Base-by-base conservation (phyloP, 2,797 vertebrate genomes). In the Morus bassanus region DNA sequence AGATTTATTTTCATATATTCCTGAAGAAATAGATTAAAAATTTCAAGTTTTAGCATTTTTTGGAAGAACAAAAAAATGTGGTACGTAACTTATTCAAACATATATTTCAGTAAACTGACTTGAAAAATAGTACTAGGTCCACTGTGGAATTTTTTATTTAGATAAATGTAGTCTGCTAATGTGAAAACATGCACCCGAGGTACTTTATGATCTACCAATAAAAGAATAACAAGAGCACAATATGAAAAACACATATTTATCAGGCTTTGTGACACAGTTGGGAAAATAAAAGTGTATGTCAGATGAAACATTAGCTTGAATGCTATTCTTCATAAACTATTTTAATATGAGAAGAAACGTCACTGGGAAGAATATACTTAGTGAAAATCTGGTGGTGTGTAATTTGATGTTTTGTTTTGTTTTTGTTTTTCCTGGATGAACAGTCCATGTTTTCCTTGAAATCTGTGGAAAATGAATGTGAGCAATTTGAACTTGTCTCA, bases 191-290 rank as follows among this genome's bases (percentile, higher is more conserved):
- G 18, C 11, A 78, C 27, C 2, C 0, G 64, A 24, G 11, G 3
- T 82, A 41, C 37, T 74, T 31, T 54, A 5, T 64, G 6, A 22
- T 83, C 24, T 89, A 39, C 31, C 22, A 77, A 17, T 43, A 73
- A 46, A 54, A 84, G 9, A 59, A 18, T 45, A 80, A 63, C 2
- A 51, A n/a, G 16, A 65, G 3, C n/a, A 33, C 27, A 50, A 7
- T 70, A 53, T n/a, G 37, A 85, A 89, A 61, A 68, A 3, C 10
- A 37, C 16, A 2, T n/a, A 50, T 41, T 59, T 69, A 45, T 33
- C 25, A 70, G 72, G 80, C 89, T 93, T 95, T 83, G 89, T 93
- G 96, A 95, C 95, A 95, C 78, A 94, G 91, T 64, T 91, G 50
- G 39, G 33, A 93, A 95, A 88, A 56, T n/a, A 53, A 57, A 94